Evolutionary conservation across 2,113 vertebrate species (phyloP).

Genomic region (Colinus virginianus): DNA sequence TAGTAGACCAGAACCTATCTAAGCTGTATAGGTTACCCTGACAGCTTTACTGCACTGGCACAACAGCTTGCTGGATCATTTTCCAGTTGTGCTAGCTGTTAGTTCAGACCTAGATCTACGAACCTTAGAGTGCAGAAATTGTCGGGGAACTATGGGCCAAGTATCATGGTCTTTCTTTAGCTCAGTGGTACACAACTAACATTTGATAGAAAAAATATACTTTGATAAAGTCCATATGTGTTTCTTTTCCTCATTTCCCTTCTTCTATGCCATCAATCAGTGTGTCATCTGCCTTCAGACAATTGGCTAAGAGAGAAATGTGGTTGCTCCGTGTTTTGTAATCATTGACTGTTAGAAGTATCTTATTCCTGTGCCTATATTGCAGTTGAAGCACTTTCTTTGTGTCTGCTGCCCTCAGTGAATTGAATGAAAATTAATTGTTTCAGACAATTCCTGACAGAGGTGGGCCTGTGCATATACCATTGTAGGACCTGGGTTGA

Average conservation of each 20-base stretch:
- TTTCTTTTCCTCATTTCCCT: neutral
- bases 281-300: neutral
- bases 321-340: neutral
- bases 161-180: neutral
- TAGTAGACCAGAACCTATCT: neutral
- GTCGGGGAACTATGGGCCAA: neutral
- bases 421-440: accelerated
- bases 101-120: neutral
- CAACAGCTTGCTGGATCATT: neutral
- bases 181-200: neutral
- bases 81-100: neutral
- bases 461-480: neutral
- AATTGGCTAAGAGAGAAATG: neutral
- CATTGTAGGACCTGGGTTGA: neutral
- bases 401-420: neutral
- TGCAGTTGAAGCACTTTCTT: neutral
- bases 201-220: neutral
- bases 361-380: neutral
- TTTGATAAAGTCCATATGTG: neutral
- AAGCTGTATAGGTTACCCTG: neutral
- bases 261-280: neutral
- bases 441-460: neutral
- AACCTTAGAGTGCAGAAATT: neutral
- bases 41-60: neutral
- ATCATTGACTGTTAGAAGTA: neutral